These are phyloP conservation scores for Halictus quadricinctus DNA, from an alignment of 2,888 invertebrate species.

Conservation along the genomic window DNA sequence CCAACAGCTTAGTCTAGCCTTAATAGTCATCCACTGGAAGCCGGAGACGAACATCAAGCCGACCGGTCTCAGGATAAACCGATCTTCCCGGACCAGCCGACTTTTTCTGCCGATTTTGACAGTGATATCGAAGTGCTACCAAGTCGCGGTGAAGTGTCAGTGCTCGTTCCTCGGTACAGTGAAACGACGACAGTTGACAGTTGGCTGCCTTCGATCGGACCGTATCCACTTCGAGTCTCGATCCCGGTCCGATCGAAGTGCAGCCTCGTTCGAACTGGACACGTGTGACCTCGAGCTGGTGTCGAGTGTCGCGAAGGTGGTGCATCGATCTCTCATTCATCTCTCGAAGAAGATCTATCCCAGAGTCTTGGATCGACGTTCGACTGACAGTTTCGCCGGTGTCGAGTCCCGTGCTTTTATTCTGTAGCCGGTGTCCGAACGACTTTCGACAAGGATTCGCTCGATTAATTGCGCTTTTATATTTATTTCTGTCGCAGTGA, in stretches of 20 bases:
- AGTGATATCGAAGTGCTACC: neutral
- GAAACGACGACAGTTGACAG: conserved; percentile 50
- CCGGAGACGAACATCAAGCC: conserved; percentile 56
- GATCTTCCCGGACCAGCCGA: neutral
- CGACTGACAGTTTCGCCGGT: conserved; percentile 19
- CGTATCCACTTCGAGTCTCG: conserved; percentile 11
- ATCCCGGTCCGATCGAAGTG: conserved; percentile 70
- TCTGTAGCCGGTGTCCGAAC: neutral
- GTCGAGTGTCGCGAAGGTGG: conserved; percentile 71
- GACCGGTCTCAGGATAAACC: conserved; percentile 12
- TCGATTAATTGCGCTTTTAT: neutral
- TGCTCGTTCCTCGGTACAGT: neutral
- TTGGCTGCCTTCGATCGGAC: conserved; percentile 74
- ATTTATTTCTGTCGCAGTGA: neutral
- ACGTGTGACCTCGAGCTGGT: conserved; percentile 57
- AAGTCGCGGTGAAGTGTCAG: neutral
- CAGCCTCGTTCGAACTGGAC: conserved; percentile 76
- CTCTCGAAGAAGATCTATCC: neutral
- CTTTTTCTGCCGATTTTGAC: neutral
- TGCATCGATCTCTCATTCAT: conserved; percentile 41
- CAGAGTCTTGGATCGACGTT: neutral
- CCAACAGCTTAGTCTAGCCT: conserved; percentile 68
- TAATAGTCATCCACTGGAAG: conserved; percentile 75
- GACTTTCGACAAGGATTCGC: neutral
- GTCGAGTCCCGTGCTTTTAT: neutral